Evolutionary conservation across 1,140 invertebrate genomes (phyloP).

Genomic region (Goniozus legneri): DNA sequence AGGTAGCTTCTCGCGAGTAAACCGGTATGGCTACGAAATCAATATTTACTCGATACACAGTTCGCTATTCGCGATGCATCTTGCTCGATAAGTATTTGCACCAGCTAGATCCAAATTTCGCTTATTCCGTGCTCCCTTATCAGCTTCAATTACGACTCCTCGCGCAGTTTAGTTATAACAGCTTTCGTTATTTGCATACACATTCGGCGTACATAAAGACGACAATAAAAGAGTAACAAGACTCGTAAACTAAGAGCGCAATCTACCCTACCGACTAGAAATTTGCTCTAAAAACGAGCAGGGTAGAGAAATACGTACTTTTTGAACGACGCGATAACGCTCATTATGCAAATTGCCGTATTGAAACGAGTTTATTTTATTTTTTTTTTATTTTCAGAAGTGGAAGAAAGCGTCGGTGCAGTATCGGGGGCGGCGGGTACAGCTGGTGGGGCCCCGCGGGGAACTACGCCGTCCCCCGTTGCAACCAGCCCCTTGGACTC

Average conservation of each 20-base stretch:
- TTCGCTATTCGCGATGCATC: conserved; percentile 35
- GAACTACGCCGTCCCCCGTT: conserved; percentile 23
- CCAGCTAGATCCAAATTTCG: too few species aligned
- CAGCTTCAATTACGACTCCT: too few species aligned
- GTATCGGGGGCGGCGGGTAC: conserved; percentile 34
- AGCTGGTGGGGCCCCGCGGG: conserved; percentile 34
- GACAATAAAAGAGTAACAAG: conserved; percentile 31
- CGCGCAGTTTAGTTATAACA: too few species aligned
- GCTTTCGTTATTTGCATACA: too few species aligned
- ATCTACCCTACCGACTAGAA: conserved; percentile 4
- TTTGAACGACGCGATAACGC: too few species aligned
- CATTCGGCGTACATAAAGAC: too few species aligned
- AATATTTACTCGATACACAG: conserved; percentile 45
- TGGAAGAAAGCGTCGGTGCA: conserved; percentile 34
- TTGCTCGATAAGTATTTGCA: too few species aligned
- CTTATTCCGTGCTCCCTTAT: too few species aligned
- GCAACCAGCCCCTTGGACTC: conserved; percentile 24
- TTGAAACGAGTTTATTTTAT: conserved; percentile 5
- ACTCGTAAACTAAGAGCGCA: conserved; percentile 27
- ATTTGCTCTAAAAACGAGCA: too few species aligned
- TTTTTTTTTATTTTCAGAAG: conserved; percentile 41
- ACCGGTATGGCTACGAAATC: conserved; percentile 44
- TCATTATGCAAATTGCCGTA: too few species aligned
- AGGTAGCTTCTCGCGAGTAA: conserved; percentile 29
- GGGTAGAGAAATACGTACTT: too few species aligned